Base-by-base conservation (phyloP, 2,797 vertebrate species). In the Silurus aristotelis region DNA sequence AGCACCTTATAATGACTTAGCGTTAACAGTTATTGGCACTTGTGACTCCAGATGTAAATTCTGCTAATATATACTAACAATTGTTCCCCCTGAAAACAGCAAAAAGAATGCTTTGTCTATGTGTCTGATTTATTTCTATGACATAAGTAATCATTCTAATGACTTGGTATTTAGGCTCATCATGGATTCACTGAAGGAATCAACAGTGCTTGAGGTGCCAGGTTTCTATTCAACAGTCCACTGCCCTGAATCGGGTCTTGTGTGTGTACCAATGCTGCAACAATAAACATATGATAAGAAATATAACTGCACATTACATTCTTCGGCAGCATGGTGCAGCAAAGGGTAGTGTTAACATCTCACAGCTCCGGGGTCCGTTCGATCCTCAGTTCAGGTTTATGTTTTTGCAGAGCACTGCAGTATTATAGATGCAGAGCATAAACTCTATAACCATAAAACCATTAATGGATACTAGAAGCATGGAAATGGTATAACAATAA, bases 401-500 rank as follows among this genome's bases (percentile, higher is more conserved):
- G 10, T 71, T 43, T 48, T 7, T 71, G 31, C 17, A 20, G 31
- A 43, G 22, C 46, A 73, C 13, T 73, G 71, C 46, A 73, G 13
- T 73, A 72, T 22, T 52, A 73, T 48, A 22, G 22, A n/a, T 72
- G 70, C 70, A 72, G 46, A 22, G 13, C 71, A 73, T 73, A 73
- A 25, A 52, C 13, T 15, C 46, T 72, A 22, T 52, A 72, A 20
- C 20, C 5, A 72, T 52, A n/a, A 72, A 72, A 52, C 22, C 48
- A 46, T 48, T 72, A 22, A 25, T 25, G 72, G 48, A 55, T 27
- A 55, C 46, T 55, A 55, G 48, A 17, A 55, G 14, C 22, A 27
- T 25, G 1, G 71, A 73, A 73, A 15, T 13, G 17, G 71, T 52
- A 52, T 55, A 55, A 73, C 46, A 52, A 25, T 73, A 73, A 25